Conservation (phyloP, 2,797 vertebrate species). For the Coregonus ussuriensis region DNA sequence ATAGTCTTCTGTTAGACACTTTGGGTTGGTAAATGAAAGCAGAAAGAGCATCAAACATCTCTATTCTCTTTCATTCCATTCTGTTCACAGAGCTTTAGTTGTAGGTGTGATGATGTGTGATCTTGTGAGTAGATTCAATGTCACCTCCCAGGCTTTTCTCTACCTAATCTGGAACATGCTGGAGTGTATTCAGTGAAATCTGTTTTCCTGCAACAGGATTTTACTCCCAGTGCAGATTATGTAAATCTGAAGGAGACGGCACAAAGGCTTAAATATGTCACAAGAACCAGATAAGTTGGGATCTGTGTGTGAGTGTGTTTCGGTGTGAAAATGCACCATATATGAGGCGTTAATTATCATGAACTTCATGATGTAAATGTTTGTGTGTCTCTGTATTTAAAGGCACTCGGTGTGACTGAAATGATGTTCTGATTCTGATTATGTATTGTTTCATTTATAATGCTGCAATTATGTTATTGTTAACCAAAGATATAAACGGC, state of each 20-base stretch:
- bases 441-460: slow-evolving; percentile 37
- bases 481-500: slow-evolving; percentile 20
- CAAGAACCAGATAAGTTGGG: slow-evolving; percentile 66
- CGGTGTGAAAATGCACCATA: slow-evolving; percentile 29
- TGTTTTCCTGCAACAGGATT: slow-evolving; percentile 58
- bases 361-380: neutral
- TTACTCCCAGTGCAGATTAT: slow-evolving; percentile 66
- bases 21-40: neutral
- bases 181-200: slow-evolving; percentile 66
- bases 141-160: slow-evolving; percentile 38
- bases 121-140: slow-evolving; percentile 56
- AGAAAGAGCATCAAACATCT: slow-evolving; percentile 23
- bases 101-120: slow-evolving; percentile 58
- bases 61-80: slow-evolving; percentile 22
- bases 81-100: slow-evolving; percentile 29
- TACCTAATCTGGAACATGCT: slow-evolving; percentile 66
- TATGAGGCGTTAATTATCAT: slow-evolving; percentile 1
- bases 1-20: neutral
- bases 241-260: slow-evolving; percentile 62
- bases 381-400: neutral
- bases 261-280: slow-evolving; percentile 64
- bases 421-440: slow-evolving; percentile 30
- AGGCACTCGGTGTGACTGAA: slow-evolving; percentile 6
- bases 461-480: neutral
- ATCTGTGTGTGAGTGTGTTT: slow-evolving; percentile 46